Evolutionary conservation across 2,113 vertebrate species (phyloP), one percentile per base, ranked within the genome.

Genomic region (Otolemur garnettii): DNA sequence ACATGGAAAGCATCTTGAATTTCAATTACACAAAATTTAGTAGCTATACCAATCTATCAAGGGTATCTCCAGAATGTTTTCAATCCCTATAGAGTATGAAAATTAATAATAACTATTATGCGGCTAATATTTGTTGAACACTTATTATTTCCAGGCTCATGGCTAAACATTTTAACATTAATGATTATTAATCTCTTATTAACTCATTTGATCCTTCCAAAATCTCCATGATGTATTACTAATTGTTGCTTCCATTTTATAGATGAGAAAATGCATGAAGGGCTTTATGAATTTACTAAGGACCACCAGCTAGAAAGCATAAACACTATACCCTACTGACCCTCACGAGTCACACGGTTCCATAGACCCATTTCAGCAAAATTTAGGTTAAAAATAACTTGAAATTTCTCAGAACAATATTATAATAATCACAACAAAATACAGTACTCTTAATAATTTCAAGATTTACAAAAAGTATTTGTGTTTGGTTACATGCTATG

Each of bases 1-100:
- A 60, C 12, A 33, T 55, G 5, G 57, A 91, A 94, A 88, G 64
- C 7, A 94, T 53, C n/a, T 92, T 38, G 79, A 93, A 91, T 80
- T 95, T 80, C 71, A 45, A 42, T 8, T 79, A 38, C 87, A 87
- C 87, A 66, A 75, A 94, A 94, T 33, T 59, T 92, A 75, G 82
- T 90, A 78, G 38, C 10, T 68, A 0, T 53, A 22, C 71, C 10
- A 42, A 12, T 72, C 30, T 15, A 72, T 50, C 59, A 90, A 62
- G 3, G 79, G 0, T 87, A 78, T 33, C 2, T 30, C 71, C 1
- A 71, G 33, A 90, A 68, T 64, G 26, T 57, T 95, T 74, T 57
- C 6, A 66, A 64, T 53, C 1, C 87, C 57, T 35, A 60, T 2
- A 79, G 21, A 80, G 82, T 12, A 88, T 13, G 26, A 72, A 92